These are phyloP conservation scores for Heliconius hermathena DNA, from an alignment of 1,140 invertebrate species.

Conservation along the genomic window DNA sequence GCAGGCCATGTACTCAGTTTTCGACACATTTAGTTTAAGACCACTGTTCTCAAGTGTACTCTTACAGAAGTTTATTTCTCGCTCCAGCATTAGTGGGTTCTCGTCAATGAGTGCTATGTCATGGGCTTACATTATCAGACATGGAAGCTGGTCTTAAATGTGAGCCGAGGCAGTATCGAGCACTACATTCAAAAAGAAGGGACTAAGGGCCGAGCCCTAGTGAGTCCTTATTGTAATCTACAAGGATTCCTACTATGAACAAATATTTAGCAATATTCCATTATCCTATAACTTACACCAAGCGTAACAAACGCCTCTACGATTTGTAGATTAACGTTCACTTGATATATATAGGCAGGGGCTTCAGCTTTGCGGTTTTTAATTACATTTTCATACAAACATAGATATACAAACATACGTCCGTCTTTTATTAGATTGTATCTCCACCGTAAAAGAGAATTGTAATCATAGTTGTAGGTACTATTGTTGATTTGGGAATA, in stretches of 20 bases:
- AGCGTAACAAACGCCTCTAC: slow-evolving; percentile 15
- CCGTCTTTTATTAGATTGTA: slow-evolving; percentile 11
- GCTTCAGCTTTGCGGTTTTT: slow-evolving; percentile 31
- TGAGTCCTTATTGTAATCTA: too few relatives aligned
- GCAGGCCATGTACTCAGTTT: too few relatives aligned
- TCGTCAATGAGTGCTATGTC: too few relatives aligned
- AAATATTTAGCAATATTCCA: background rate
- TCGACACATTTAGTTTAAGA: too few relatives aligned
- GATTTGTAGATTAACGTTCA: slow-evolving; percentile 28
- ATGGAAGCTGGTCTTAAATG: too few relatives aligned
- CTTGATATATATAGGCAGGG: slow-evolving; percentile 25
- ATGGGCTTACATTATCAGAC: too few relatives aligned
- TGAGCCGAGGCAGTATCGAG: too few relatives aligned
- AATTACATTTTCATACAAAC: slow-evolving; percentile 17
- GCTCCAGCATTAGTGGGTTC: too few relatives aligned
- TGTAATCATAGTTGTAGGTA: background rate
- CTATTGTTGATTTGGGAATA: slow-evolving; percentile 10
- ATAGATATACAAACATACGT: background rate
- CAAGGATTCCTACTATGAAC: background rate
- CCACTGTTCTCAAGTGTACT: too few relatives aligned
- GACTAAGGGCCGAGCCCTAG: too few relatives aligned
- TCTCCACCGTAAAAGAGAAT: slow-evolving; percentile 13
- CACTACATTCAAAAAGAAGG: too few relatives aligned
- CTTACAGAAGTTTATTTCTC: too few relatives aligned
- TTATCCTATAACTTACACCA: background rate